Evolutionary conservation across 2,797 vertebrate genomes (phyloP).

Genomic region (Rhabdomys pumilio): DNA sequence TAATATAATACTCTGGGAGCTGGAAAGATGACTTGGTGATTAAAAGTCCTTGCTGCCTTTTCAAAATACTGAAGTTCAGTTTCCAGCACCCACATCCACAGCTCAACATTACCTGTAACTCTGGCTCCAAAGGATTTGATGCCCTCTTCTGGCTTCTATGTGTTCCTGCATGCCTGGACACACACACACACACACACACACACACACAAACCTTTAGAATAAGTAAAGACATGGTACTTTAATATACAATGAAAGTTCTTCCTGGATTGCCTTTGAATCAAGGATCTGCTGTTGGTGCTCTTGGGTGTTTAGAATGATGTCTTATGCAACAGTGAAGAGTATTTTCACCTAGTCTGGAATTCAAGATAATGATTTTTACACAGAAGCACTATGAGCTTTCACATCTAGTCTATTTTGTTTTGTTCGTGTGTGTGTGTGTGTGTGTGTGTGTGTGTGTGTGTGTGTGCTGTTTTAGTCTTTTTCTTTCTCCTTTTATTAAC

Average conservation of each 20-base stretch:
- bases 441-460: neutral
- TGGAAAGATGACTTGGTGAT: neutral
- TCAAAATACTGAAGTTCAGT: neutral
- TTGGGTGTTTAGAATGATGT: neutral
- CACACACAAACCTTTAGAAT: neutral
- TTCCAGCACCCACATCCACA: neutral
- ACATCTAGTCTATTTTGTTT: neutral
- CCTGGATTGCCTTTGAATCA: neutral
- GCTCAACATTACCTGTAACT: neutral
- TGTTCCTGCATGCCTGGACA: neutral
- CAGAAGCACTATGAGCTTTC: neutral
- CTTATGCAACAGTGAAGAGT: neutral
- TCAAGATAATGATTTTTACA: neutral
- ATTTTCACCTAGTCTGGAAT: neutral
- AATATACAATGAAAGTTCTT: neutral
- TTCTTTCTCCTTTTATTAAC: neutral
- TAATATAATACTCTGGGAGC: neutral
- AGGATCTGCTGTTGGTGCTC: neutral
- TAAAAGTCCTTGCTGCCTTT: neutral
- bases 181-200: neutral
- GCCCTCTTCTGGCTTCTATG: too few species aligned
- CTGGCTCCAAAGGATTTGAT: neutral
- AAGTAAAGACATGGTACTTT: neutral
- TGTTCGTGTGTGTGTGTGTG: neutral
- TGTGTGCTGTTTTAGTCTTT: neutral